Evolutionary conservation across 2,888 invertebrate species (phyloP).

Genomic region (Apotomis betuletana): DNA sequence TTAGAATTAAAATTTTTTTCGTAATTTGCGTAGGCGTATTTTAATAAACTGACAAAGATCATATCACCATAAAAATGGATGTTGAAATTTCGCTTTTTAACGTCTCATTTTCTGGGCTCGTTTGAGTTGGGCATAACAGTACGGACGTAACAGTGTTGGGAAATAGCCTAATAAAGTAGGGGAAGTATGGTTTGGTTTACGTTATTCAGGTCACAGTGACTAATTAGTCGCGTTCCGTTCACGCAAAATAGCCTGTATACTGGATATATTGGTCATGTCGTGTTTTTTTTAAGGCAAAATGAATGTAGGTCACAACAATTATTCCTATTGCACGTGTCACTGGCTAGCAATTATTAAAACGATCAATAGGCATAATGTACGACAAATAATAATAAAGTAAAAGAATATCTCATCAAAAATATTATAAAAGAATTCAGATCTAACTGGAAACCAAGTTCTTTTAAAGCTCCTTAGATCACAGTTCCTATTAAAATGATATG

Average conservation of each 20-base stretch:
- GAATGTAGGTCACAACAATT: conserved; percentile 31
- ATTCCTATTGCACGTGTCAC: conserved; percentile 29
- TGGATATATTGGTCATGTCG: conserved; percentile 51
- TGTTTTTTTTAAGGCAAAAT: conserved; percentile 36
- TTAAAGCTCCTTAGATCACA: too few relatives aligned
- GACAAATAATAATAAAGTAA: too few relatives aligned
- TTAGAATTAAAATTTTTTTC: conserved; percentile 15
- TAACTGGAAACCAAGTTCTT: too few relatives aligned
- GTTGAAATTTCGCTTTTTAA: conserved; percentile 27
- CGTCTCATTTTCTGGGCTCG: conserved; percentile 6
- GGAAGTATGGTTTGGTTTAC: conserved; percentile 29
- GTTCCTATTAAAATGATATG: too few relatives aligned
- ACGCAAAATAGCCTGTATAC: conserved; percentile 60
- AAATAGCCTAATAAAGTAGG: conserved; percentile 16
- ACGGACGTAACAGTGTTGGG: conserved; percentile 1
- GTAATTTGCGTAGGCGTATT: conserved; percentile 35
- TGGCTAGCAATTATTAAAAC: conserved; percentile 1
- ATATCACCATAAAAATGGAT: conserved; percentile 11
- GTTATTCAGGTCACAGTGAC: conserved; percentile 66
- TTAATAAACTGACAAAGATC: conserved; percentile 29
- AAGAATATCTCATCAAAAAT: too few relatives aligned
- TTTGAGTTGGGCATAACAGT: not conserved
- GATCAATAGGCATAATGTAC: conserved; percentile 3
- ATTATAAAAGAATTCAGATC: too few relatives aligned
- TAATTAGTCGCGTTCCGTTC: conserved; percentile 59